These are phyloP conservation scores for Apaloderma vittatum DNA, from an alignment of 2,113 vertebrate species.

Conservation along the genomic window DNA sequence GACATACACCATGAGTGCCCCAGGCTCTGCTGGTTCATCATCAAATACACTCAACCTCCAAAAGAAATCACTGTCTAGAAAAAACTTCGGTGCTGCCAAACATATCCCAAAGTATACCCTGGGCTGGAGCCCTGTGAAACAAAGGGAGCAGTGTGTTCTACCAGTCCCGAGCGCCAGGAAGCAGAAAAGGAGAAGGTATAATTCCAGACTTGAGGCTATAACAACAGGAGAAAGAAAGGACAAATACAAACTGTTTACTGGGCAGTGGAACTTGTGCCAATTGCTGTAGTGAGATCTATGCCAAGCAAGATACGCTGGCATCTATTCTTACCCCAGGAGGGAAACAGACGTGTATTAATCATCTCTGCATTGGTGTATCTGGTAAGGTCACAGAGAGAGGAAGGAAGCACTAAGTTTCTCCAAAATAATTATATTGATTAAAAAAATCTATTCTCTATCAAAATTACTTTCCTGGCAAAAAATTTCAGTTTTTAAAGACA, in stretches of 20 bases:
- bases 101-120: not conserved
- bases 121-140: not conserved
- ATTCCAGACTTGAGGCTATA: not conserved
- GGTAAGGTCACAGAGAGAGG: not conserved
- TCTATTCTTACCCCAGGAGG: not conserved
- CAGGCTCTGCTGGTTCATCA: not conserved
- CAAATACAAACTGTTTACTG: not conserved
- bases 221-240: not conserved
- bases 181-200: not conserved
- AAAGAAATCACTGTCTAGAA: not conserved
- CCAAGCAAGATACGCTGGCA: not conserved
- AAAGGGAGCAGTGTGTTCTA: not conserved
- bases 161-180: not conserved
- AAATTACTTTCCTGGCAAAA: not conserved
- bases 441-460: not conserved
- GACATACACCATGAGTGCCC: not conserved
- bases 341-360: not conserved
- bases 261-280: not conserved
- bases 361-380: not conserved
- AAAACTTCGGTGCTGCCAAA: not conserved
- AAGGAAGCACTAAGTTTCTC: not conserved
- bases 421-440: not conserved
- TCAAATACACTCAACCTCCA: not conserved
- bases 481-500: not conserved
- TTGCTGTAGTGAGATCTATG: not conserved